Evolutionary conservation across 2,797 vertebrate genomes (phyloP), one percentile per base, ranked within the genome.

Genomic region (Mallotus villosus): DNA sequence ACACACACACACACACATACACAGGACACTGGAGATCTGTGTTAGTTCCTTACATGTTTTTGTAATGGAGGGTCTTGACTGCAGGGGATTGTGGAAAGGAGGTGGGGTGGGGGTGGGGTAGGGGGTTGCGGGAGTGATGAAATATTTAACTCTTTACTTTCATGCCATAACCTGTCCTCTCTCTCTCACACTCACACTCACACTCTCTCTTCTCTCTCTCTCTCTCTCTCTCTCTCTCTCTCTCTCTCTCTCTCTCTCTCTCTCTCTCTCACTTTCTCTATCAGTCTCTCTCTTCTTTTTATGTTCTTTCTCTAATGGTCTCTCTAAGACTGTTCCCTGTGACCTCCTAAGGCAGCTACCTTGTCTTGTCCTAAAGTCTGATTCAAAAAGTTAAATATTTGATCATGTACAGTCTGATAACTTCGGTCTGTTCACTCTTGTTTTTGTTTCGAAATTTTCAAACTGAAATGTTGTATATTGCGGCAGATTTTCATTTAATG

Each of bases 131-230:
- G 55, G 5, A 63, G 74, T 74, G 71, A 80, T 78, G 63, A 81
- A 84, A 82, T 77, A 83, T 83, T 82, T 82, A 82, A 81, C 80
- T 77, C 74, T 66, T 63, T 63, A 77, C 24, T 49, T 70, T 32
- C 67, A 65, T 2, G n/a, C 21, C 22, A 25, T 17, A n/a, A 19
- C 4, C 16, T 53, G 51, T 17, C 19, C 57, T 69, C 60, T 75
- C 65, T 65, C 41, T 49, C 41, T 63, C 59, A 24, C 57, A 6
- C 22, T 67, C 64, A 4, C 37, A 24, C 14, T 49, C 21, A 12
- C 21, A 4, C 9, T 34, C 27, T 21, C 62, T 37, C 21, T 22
- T n/a, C 58, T 25, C 21, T 25, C 58, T 25, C n/a, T 60, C 58
- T 22, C 58, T 60, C 58, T 22, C 21, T 22, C 58, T 22, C 58